Base-by-base conservation (phyloP, 1,140 invertebrate genomes). In the Hylaeus anthracinus region DNA sequence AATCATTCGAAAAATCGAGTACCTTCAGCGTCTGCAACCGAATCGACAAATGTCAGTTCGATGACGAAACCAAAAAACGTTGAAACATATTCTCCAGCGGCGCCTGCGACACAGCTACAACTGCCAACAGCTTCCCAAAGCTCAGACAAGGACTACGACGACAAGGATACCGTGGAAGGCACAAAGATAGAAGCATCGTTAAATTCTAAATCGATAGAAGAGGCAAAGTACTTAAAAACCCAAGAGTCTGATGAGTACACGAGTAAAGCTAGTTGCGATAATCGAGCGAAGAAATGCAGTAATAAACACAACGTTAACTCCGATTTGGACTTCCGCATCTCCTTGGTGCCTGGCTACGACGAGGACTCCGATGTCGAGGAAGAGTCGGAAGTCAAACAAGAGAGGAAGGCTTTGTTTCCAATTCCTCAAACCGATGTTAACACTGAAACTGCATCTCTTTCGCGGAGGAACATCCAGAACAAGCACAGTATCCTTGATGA, bases 341-440 rank as follows among this genome's bases (percentile, higher is more conserved):
- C 95, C 1, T 87, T 95, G 51, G 94, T 95, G n/a, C 94, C 95
- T 48, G 94, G 94, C 63, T 95, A 95, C 71, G 94, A 94, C 8
- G 93, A 94, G 79, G 94, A 94, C 79, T 94, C 94, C 5, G 94
- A 95, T n/a, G 88, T 88, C 48, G 94, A 95, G 48, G 93, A 94
- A 9, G 93, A 94, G 70, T 39, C 56, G 63, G 76, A 69, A 86
- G 76, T 76, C 2, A 61, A 55, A 9, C 78, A 63, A 6, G 85
- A 85, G 5, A 39, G 75, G 5, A 90, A 91, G 70, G 89, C 93
- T 45, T 66, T 95, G 41, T 94, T 94, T 82, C 94, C 94, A 6
- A 93, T 93, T 60, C 85, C 89, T 5, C 87, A 93, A 84, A 85
- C 60, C 1, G 78, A 85, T 0, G 63, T 72, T 9, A 69, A 51